phyloP scores from a whole-genome alignment of 2,113 vertebrate species.

The Chauna torquata region DNA sequence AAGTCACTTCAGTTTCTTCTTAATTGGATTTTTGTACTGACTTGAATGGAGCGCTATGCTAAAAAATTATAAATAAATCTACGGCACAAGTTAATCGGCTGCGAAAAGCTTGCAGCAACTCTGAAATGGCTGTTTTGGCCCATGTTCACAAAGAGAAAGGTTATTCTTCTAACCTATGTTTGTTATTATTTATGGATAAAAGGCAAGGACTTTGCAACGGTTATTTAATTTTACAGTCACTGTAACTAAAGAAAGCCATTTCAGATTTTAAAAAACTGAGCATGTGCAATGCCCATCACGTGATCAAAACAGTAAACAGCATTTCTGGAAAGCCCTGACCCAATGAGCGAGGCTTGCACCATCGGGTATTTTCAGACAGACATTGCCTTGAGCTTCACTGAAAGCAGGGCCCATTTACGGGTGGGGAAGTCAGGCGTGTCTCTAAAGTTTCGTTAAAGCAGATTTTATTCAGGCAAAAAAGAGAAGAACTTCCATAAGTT shows the following conservation, averaged over 20 bases:
- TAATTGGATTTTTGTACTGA: neutral
- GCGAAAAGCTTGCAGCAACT: neutral
- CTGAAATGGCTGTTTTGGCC: neutral
- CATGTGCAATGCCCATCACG: rapidly evolving
- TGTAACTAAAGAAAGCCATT: neutral
- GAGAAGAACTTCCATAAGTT: neutral
- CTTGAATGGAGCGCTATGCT: neutral
- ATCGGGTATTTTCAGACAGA: neutral
- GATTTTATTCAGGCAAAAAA: neutral
- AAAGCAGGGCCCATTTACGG: neutral
- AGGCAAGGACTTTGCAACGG: neutral
- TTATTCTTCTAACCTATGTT: neutral
- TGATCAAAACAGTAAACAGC: neutral
- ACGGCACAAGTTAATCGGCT: neutral
- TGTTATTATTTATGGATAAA: neutral
- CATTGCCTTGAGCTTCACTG: neutral
- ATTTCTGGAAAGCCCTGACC: neutral
- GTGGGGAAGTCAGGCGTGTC: rapidly evolving
- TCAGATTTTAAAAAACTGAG: too few species aligned
- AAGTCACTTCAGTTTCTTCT: neutral
- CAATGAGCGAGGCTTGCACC: rapidly evolving
- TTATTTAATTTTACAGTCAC: neutral
- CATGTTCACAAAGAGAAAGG: neutral
- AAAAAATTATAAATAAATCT: neutral
- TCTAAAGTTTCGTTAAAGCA: rapidly evolving